These are phyloP conservation scores for Brachypterus glaber DNA, from an alignment of 2,888 invertebrate species.

Conservation along the genomic window DNA sequence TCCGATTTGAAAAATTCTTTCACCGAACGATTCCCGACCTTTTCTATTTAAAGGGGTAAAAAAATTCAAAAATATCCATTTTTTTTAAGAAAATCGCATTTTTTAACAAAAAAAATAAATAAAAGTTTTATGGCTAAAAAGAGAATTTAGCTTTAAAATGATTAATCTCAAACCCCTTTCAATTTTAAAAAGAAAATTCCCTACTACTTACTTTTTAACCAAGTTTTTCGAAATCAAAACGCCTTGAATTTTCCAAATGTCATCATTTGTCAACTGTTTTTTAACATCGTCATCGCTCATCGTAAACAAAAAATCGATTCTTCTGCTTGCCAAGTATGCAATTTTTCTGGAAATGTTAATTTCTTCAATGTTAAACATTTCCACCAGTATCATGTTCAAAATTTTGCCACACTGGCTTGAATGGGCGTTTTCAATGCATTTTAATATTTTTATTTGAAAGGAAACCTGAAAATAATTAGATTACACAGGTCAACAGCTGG, in stretches of 20 bases:
- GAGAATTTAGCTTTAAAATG: too few species aligned
- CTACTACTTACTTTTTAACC: slow-evolving; percentile 51
- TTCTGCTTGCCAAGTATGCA: slow-evolving; percentile 61
- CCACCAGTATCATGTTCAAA: slow-evolving; percentile 51
- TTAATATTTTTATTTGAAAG: slow-evolving; percentile 57
- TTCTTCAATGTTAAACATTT: slow-evolving; percentile 58
- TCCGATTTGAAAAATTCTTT: too few species aligned
- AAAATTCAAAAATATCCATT: too few species aligned
- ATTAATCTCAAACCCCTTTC: too few species aligned
- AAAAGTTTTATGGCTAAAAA: too few species aligned
- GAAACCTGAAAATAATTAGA: slow-evolving; percentile 50
- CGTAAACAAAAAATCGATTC: slow-evolving; percentile 59
- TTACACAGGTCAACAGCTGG: too few species aligned
- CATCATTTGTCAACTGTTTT: slow-evolving; percentile 58
- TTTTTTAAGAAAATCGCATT: too few species aligned
- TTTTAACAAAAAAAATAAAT: too few species aligned
- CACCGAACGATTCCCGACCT: too few species aligned
- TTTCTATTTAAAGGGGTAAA: too few species aligned
- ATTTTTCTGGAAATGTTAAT: slow-evolving; percentile 58
- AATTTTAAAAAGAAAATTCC: too few species aligned
- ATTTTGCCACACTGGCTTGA: slow-evolving; percentile 63
- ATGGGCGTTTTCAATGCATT: slow-evolving; percentile 60
- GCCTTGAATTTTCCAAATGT: slow-evolving; percentile 56
- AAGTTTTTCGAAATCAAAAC: slow-evolving; percentile 49
- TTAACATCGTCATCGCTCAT: slow-evolving; percentile 50